Conservation (phyloP, 2,797 vertebrate species). For the Limosa lapponica region DNA sequence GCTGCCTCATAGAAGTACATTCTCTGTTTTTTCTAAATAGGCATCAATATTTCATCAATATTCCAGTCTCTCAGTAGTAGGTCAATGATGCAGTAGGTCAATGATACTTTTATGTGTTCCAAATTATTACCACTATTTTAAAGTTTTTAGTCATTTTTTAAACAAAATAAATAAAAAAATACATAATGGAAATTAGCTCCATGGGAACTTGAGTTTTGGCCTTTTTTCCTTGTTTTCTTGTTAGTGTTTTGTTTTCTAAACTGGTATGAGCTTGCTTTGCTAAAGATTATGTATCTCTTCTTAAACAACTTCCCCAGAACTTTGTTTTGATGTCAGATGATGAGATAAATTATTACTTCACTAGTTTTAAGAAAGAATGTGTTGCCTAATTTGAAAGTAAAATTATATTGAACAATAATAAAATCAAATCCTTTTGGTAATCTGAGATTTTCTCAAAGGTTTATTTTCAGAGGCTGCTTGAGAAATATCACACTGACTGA, state of each 20-base stretch:
- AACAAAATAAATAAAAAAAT: background rate
- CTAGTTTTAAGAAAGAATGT: background rate
- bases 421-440: conserved; percentile 27
- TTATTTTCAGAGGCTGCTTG: background rate
- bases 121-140: background rate
- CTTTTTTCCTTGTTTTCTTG: background rate
- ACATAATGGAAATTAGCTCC: background rate
- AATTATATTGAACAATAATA: conserved; percentile 16
- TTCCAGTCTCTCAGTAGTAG: background rate
- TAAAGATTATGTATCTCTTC: background rate
- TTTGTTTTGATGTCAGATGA: conserved; percentile 28
- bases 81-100: background rate
- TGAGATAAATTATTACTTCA: conserved; percentile 36
- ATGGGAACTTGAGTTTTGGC: background rate
- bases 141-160: background rate
- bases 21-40: background rate
- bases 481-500: background rate
- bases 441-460: conserved; percentile 17
- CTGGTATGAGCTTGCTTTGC: background rate
- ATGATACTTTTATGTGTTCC: background rate
- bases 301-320: background rate
- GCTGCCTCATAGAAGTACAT: background rate
- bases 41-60: background rate
- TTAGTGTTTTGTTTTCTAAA: background rate
- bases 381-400: conserved; percentile 50